Base-by-base conservation (phyloP, 2,797 vertebrate species). In the Sebastes minor region DNA sequence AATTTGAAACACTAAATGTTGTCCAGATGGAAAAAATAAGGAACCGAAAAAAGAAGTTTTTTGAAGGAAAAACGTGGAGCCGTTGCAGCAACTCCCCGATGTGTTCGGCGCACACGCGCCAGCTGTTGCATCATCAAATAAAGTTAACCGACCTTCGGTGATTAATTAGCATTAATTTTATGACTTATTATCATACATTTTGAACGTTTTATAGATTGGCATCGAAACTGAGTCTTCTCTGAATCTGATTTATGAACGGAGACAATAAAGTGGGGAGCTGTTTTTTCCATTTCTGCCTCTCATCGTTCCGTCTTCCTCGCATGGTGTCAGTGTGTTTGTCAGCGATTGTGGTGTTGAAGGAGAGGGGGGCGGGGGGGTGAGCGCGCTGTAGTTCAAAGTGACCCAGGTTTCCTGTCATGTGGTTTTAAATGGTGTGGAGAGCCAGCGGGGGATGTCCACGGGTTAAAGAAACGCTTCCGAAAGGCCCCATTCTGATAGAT, bases 401-500 rank as follows among this genome's bases (percentile, higher is more conserved):
- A 90, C 84, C 85, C 81, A 73, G 76, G 90, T 91, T 93, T 93
- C 91, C 94, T 94, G 92, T 94, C 94, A 94, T 94, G 93, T 94
- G 94, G 93, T 93, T 94, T 94, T 94, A 94, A 94, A 92, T 93
- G 91, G 93, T 90, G 91, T 89, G 89, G 89, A 91, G 86, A 85
- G 83, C 75, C 94, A 93, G 91, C 83, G 61, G 94, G 94, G 91
- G 88, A 91, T 76, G 83, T 83, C 86, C 89, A 91, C 38, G 79
- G 92, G 93, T 94, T 94, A 94, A 94, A 92, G 91, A 81, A 94
- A 92, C 9, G 77, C 90, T 94, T 93, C 93, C 90, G 86, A 91
- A 52, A 87, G 88, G 88, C 81, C 88, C 76, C 90, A 57, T 61
- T 87, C 80, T 82, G 85, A 89, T 87, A 92, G 86, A 94, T 91